These are phyloP conservation scores for Platalea minor DNA, from an alignment of 2,797 vertebrate genomes.

Conservation along the genomic window DNA sequence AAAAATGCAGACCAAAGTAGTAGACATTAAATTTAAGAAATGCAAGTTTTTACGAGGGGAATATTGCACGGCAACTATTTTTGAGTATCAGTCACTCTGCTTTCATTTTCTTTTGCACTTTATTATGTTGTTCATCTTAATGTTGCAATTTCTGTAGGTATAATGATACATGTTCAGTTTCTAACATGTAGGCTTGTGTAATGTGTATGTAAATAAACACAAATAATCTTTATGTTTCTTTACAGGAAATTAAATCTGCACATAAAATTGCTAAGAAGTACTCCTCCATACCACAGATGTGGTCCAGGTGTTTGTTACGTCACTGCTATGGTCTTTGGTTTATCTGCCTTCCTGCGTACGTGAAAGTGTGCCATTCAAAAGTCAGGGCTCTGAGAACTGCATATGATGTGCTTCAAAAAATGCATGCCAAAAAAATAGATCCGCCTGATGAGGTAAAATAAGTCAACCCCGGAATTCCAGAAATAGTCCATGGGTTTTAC, in stretches of 20 bases:
- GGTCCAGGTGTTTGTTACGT: constrained; percentile 94
- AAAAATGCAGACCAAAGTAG: not conserved
- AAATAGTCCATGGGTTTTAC: not conserved
- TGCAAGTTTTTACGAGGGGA: not conserved
- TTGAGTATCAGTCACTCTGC: not conserved
- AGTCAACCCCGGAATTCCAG: not conserved
- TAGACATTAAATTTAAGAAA: not conserved
- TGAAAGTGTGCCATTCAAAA: constrained; percentile 92
- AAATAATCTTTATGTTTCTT: not conserved
- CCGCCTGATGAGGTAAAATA: constrained; percentile 91
- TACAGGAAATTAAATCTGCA: constrained; percentile 94
- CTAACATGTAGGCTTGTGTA: not conserved
- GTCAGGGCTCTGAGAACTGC: constrained; percentile 91
- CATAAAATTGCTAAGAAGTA: constrained; percentile 94
- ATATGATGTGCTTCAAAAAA: constrained; percentile 92
- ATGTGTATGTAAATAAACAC: not conserved
- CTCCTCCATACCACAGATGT: constrained; percentile 96
- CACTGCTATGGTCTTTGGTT: constrained; percentile 98
- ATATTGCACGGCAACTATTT: not conserved
- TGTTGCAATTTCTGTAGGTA: not conserved
- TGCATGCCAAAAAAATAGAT: constrained; percentile 95
- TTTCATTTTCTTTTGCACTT: not conserved
- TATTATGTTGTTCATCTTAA: not conserved
- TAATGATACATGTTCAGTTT: not conserved
- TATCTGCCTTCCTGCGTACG: constrained; percentile 94